Base-by-base conservation (phyloP, 64 coral and sea anemone genomes). In the Exaiptasia diaphana region DNA sequence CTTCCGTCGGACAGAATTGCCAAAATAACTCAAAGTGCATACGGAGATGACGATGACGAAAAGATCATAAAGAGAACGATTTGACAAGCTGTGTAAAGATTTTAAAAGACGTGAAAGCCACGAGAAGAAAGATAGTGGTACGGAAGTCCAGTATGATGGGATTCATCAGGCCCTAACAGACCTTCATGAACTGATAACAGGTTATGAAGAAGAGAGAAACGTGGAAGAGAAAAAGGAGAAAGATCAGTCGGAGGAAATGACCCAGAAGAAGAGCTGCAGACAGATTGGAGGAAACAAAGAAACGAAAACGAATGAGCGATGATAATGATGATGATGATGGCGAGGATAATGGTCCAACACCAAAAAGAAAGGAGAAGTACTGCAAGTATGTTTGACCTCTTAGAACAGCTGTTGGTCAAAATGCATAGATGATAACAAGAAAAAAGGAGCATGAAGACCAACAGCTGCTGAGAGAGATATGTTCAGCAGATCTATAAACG, bases 221-320 rank as follows among this genome's bases (percentile, higher is more conserved):
- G 64, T 26, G 65, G 46, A 45, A 49, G 44, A 53, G 44, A 29
- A 76, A 64, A 77, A 59, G 52, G 49, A 64, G 33, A n/a, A 86
- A 44, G 25, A 50, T 11, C 64, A 70, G 33, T 70, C 83, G 12
- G 71, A 86, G 50, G 71, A 86, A 46, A 86, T 86, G 71, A 86
- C 71, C 52, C 37, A 64, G 40, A 75, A 52, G 38, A 45, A 69
- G 61, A 50, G 80, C 62, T 20, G 71, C 64, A 43, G 80, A 83
- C 31, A 72, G 45, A 17, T 71, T 83, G 5, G 53, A 45, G 24
- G 61, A 83, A 67, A 68, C 36, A 71, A 50, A 30, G 71, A 52
- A 26, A 54, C 2, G 63, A 55, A 40, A n/a, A n/a, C n/a, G n/a
- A n/a, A n/a, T n/a, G n/a, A n/a, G n/a, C n/a, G n/a, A n/a, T n/a